Evolutionary conservation across 1,140 invertebrate species (phyloP).

Genomic region (Ditylenchus dipsaci): DNA sequence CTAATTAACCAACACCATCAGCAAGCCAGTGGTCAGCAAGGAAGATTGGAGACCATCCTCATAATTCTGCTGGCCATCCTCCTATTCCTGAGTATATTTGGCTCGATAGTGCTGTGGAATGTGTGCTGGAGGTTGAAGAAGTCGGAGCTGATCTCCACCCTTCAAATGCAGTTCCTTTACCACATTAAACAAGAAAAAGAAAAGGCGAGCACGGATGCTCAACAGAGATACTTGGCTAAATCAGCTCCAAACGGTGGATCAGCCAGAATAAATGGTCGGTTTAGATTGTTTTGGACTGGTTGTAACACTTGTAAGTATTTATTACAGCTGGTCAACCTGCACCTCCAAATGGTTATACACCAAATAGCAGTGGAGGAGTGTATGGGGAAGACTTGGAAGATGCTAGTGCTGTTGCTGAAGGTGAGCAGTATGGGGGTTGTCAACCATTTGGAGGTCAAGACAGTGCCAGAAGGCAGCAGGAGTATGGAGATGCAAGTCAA

Average conservation of each 20-base stretch:
- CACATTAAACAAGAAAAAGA: conserved; percentile 46
- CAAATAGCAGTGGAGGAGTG: neutral
- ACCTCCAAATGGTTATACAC: neutral
- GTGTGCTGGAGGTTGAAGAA: conserved; percentile 49
- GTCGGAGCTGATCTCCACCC: conserved; percentile 25
- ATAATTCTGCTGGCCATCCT: conserved; percentile 44
- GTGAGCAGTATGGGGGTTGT: neutral
- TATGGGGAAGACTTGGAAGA: conserved; percentile 4
- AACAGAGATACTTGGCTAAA: conserved; percentile 1
- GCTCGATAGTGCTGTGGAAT: conserved; percentile 42
- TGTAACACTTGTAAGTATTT: too few species aligned
- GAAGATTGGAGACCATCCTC: conserved; percentile 37
- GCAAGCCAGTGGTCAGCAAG: conserved; percentile 1
- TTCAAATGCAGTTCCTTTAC: conserved; percentile 50
- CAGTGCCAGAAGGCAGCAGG: neutral
- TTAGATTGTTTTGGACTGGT: too few species aligned
- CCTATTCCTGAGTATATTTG: conserved; percentile 35
- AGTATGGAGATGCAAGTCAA: neutral
- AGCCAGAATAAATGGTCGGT: too few species aligned
- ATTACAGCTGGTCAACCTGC: neutral
- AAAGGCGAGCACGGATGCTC: conserved; percentile 14
- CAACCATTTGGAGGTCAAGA: neutral
- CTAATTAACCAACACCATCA: neutral
- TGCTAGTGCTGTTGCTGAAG: neutral
- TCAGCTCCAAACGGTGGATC: neutral